These are phyloP conservation scores for Ormia ochracea DNA, from an alignment of 2,888 invertebrate genomes.

Conservation along the genomic window DNA sequence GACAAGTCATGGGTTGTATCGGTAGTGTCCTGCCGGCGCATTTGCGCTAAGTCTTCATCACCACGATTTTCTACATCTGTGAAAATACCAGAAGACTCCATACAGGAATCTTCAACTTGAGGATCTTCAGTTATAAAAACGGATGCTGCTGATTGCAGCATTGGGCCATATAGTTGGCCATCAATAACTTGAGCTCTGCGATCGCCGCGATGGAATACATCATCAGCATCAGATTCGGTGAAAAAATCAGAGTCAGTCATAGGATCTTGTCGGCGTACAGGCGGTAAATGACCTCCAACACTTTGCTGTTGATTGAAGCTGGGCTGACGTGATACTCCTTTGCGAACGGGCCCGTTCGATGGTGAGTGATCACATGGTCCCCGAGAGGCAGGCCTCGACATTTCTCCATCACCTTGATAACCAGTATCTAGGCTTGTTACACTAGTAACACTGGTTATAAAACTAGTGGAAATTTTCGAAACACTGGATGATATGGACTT, in stretches of 20 bases:
- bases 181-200: constrained; percentile 90
- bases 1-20: constrained; percentile 70
- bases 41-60: constrained; percentile 79
- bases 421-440: constrained; percentile 95
- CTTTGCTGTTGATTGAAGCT: constrained; percentile 73
- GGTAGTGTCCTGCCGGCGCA: constrained; percentile 72
- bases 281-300: constrained; percentile 76
- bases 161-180: constrained; percentile 88
- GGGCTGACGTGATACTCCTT: constrained; percentile 76
- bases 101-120: constrained; percentile 85
- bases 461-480: constrained; percentile 84
- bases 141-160: constrained; percentile 77
- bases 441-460: constrained; percentile 92
- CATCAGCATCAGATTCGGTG: constrained; percentile 93
- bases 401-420: constrained; percentile 94
- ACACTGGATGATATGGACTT: constrained; percentile 78
- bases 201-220: constrained; percentile 83
- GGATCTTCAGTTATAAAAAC: constrained; percentile 78
- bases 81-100: constrained; percentile 93
- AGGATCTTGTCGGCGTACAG: constrained; percentile 85
- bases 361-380: constrained; percentile 86
- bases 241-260: constrained; percentile 96
- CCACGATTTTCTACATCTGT: constrained; percentile 89
- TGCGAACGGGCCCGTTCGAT: constrained; percentile 77
- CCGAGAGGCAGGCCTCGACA: constrained; percentile 90